These are phyloP conservation scores for Sphaerophoria rueppellii DNA, from an alignment of 2,888 invertebrate genomes.

Conservation along the genomic window DNA sequence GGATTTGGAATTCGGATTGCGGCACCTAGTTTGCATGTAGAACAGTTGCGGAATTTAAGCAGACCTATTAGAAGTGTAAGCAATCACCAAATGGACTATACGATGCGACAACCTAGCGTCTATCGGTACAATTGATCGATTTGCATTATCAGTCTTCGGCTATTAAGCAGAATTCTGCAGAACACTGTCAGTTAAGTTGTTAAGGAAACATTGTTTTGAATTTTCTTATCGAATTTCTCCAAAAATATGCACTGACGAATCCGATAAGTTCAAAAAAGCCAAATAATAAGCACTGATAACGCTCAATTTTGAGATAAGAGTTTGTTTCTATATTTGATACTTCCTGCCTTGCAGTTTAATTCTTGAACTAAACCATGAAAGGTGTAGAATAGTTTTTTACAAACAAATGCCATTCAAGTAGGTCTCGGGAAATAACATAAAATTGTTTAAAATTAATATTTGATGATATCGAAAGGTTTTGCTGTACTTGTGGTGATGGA, in stretches of 20 bases:
- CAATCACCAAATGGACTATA: background rate
- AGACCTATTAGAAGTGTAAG: background rate
- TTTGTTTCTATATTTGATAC: background rate
- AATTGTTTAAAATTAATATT: background rate
- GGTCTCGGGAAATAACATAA: background rate
- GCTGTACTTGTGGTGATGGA: conserved; percentile 13
- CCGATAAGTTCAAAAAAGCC: background rate
- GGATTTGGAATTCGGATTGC: background rate
- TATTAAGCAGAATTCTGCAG: too few relatives aligned
- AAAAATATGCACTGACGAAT: conserved; percentile 2
- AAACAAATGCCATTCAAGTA: conserved; percentile 43
- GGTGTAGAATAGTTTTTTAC: background rate
- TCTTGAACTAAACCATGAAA: conserved; percentile 16
- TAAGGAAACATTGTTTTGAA: background rate
- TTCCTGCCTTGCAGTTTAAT: conserved; percentile 5
- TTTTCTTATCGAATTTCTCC: conserved; percentile 11
- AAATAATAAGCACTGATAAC: background rate
- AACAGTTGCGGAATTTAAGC: conserved; percentile 14
- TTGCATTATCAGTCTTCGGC: background rate
- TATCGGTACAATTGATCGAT: conserved; percentile 13
- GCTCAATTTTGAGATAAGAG: background rate
- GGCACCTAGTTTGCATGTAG: background rate
- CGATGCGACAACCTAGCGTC: background rate
- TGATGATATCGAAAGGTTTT: conserved; percentile 18
- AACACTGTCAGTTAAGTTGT: too few relatives aligned